Conservation (phyloP, 2,113 vertebrate genomes). For the Zosterops hypoxanthus region DNA sequence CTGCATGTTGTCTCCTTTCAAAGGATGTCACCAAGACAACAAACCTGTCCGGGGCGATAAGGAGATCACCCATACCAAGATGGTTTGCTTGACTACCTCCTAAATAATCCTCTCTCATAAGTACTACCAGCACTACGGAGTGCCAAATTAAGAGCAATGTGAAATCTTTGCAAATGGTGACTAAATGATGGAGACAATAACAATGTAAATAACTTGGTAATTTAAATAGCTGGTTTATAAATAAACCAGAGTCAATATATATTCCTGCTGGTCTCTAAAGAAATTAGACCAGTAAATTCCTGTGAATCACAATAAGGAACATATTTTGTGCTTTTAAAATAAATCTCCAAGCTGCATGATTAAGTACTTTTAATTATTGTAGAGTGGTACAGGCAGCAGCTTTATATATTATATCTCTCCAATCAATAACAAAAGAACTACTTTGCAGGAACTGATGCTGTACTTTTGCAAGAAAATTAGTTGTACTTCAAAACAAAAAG, state of each 20-base stretch:
- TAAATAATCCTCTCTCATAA: not conserved
- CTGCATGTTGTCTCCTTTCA: not conserved
- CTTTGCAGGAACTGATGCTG: constrained; percentile 50
- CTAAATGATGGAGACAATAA: constrained; percentile 66
- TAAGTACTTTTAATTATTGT: constrained; percentile 71
- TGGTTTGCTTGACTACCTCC: not conserved
- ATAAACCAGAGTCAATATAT: constrained; percentile 62
- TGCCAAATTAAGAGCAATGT: constrained; percentile 55
- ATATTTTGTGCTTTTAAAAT: constrained; percentile 65
- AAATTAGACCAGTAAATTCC: constrained; percentile 71
- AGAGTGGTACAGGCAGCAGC: constrained; percentile 61
- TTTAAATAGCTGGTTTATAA: constrained; percentile 65
- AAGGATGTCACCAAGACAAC: not conserved
- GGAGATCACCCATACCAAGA: not conserved
- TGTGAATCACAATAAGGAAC: constrained; percentile 64
- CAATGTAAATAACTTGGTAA: constrained; percentile 63
- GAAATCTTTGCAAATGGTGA: constrained; percentile 40
- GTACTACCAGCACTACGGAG: not conserved
- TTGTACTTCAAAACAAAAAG: constrained; percentile 21
- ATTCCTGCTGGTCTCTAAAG: constrained; percentile 61
- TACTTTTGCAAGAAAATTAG: constrained; percentile 51
- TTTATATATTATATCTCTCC: constrained; percentile 66
- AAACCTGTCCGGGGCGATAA: not conserved
- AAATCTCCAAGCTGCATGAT: constrained; percentile 63
- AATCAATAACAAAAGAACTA: constrained; percentile 60